Percentiles rank a stretch among this genome's conserved stretches.
phyloP scores from a whole-genome alignment of 2,113 vertebrate species.

The Cryptomyrus ogoouensis region DNA sequence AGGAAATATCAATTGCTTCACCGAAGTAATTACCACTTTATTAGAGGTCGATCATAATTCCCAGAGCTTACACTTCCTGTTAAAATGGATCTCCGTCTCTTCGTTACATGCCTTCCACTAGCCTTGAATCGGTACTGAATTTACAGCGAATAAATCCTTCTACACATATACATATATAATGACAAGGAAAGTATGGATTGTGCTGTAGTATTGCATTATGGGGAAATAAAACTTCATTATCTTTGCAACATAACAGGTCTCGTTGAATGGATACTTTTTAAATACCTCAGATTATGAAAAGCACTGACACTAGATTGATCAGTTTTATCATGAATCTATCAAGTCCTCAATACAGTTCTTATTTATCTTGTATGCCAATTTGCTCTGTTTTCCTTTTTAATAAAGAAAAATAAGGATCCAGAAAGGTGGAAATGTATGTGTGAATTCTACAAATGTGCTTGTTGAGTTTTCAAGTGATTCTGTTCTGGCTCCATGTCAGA shows the following conservation, averaged over 20 bases:
- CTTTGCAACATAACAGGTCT: neutral
- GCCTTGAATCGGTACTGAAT: neutral
- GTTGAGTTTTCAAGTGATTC: constrained; percentile 17
- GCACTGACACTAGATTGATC: neutral
- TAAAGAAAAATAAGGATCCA: neutral
- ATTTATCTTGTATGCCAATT: neutral
- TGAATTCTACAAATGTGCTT: neutral
- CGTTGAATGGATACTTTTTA: neutral
- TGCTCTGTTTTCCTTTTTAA: neutral
- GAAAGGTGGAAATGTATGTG: neutral
- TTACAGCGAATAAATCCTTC: neutral
- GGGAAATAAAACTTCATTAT: neutral
- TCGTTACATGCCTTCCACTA: neutral
- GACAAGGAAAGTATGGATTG: neutral
- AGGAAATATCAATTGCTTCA: neutral
- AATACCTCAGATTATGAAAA: neutral
- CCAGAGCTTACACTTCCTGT: neutral
- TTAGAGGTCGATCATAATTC: neutral
- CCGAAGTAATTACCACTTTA: neutral
- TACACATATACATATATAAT: neutral
- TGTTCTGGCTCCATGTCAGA: constrained; percentile 11
- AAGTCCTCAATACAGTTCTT: neutral
- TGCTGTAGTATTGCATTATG: neutral
- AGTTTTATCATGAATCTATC: neutral
- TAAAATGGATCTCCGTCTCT: neutral